These are phyloP conservation scores for Cyrtonyx montezumae DNA, from an alignment of 2,113 vertebrate species.

Conservation along the genomic window DNA sequence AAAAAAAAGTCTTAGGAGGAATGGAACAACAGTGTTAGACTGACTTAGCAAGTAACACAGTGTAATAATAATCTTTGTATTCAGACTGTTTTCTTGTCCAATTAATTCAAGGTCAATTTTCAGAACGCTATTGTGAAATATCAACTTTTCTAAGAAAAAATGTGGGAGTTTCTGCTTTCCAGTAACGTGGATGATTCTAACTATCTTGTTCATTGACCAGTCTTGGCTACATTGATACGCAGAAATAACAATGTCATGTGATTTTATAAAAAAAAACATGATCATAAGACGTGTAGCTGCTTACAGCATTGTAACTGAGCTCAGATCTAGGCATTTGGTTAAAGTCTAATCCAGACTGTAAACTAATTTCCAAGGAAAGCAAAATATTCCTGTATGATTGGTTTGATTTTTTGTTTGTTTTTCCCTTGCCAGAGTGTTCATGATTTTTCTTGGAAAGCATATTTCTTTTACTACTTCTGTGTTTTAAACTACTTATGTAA, in stretches of 20 bases:
- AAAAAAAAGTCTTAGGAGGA: background rate
- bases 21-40: background rate
- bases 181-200: background rate
- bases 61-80: background rate
- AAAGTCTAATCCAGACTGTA: background rate
- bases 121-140: background rate
- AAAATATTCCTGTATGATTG: background rate
- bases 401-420: background rate
- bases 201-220: conserved; percentile 1
- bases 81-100: background rate
- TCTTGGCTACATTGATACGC: background rate
- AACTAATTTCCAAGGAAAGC: background rate
- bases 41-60: background rate
- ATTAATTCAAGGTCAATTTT: background rate
- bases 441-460: background rate
- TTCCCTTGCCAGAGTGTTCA: background rate
- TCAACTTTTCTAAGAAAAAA: background rate
- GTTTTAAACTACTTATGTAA: background rate
- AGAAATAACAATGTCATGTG: background rate
- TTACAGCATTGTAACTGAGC: background rate
- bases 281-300: background rate
- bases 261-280: background rate
- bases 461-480: background rate
- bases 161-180: background rate
- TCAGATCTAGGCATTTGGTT: background rate